Base-by-base conservation (phyloP, 2,113 vertebrate species). In the Epinephelus moara region DNA sequence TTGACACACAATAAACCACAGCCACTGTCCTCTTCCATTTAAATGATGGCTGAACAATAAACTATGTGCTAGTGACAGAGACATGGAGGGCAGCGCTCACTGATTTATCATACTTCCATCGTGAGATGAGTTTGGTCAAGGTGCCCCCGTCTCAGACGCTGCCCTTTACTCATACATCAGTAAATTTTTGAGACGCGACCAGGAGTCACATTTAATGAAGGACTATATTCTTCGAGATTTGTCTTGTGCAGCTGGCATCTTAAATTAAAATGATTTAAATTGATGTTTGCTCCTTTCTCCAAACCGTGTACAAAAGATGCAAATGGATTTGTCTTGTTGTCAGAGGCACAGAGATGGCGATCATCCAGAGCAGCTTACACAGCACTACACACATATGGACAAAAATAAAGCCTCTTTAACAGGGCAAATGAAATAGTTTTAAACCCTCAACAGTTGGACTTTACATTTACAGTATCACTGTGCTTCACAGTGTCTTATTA, bases 61-160 rank as follows among this genome's bases (percentile, higher is more conserved):
- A 79, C 50, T 45, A 70, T 3, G 30, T 67, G 77, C 42, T 78
- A 76, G 81, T 70, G 81, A 75, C 84, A 52, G 80, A 60, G 47
- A 52, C 70, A 56, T 37, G 8, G 81, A 59, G 55, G 50, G 42
- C 64, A 71, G 59, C 50, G 11, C 85, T 45, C 40, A 25, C 81
- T 83, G 84, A 92, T 92, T 90, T 89, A 93, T 92, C 60, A 50
- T n/a, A 27, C 61, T 71, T 74, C 79, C 86, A 84, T 89, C 37
- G 45, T 40, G 70, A 89, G 64, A 90, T 85, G 81, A 82, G 66
- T 77, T 81, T 47, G 77, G 86, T 92, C 80, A 88, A 88, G 84
- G 91, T 91, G 90, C 62, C 90, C 85, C 57, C 74, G 70, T 87
- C 63, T 76, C 64, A 75, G 89, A 75, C 40, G 5, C 42, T 50